Evolutionary conservation across 2,888 invertebrate species (phyloP).

Genomic region (Xestia rhomboidea): DNA sequence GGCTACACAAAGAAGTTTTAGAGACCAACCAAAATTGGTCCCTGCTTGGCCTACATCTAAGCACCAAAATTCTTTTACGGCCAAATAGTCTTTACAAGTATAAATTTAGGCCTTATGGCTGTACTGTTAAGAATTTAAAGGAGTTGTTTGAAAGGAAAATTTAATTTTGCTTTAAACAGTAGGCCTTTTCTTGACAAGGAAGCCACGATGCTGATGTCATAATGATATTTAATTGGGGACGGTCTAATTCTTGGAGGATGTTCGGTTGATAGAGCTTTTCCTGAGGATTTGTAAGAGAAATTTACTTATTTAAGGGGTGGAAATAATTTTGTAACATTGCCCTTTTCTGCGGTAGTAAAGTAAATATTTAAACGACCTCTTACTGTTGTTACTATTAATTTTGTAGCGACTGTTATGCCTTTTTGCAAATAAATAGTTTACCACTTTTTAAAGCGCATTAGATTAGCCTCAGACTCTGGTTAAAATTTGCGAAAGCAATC

Average conservation of each 20-base stretch:
- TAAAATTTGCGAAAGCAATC: background rate
- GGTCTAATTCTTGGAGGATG: constrained; percentile 69
- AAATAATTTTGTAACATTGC: background rate
- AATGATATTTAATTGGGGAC: constrained; percentile 81
- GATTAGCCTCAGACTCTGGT: background rate
- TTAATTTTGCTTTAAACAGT: constrained; percentile 51
- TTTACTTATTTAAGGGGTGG: constrained; percentile 18
- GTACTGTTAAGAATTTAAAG: constrained; percentile 60
- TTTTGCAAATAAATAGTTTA: background rate
- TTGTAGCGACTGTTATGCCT: background rate
- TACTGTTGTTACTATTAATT: background rate
- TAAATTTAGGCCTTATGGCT: constrained; percentile 76
- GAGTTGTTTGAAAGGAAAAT: constrained; percentile 34
- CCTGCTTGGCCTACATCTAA: constrained; percentile 79
- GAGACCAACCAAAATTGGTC: constrained; percentile 73
- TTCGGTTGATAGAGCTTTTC: constrained; percentile 51
- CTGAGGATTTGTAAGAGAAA: constrained; percentile 26
- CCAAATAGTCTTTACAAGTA: constrained; percentile 71
- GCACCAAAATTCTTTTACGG: constrained; percentile 75
- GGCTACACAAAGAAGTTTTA: constrained; percentile 82
- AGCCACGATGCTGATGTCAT: constrained; percentile 70
- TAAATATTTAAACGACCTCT: constrained; percentile 24
- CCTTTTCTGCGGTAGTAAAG: background rate
- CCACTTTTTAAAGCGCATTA: background rate
- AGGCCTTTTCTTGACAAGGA: constrained; percentile 63